These are phyloP conservation scores for Stegodyphus mimosarum DNA, from an alignment of 1,140 invertebrate genomes.

Conservation along the genomic window DNA sequence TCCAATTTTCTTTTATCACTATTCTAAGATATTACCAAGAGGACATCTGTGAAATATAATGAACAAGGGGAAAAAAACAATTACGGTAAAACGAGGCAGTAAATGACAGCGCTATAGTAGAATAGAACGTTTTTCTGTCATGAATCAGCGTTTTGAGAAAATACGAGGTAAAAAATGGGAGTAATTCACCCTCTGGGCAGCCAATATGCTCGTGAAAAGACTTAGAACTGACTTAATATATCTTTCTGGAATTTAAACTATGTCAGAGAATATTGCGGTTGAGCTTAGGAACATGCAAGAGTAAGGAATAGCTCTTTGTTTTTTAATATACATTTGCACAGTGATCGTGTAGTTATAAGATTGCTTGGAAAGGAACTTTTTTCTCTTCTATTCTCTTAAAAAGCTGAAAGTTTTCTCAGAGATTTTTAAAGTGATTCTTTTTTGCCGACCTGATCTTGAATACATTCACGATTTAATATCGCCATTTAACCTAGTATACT, in stretches of 20 bases:
- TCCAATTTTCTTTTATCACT: constrained; percentile 30
- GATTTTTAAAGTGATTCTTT: too few relatives aligned
- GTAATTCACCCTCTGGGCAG: constrained; percentile 24
- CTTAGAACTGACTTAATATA: constrained; percentile 30
- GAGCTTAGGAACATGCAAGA: background rate
- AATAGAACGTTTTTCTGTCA: constrained; percentile 15
- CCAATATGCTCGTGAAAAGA: constrained; percentile 20
- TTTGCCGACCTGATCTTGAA: too few relatives aligned
- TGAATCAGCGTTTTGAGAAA: constrained; percentile 38
- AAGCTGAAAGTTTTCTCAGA: too few relatives aligned
- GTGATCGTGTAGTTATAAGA: constrained; percentile 16
- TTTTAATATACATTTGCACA: constrained; percentile 3
- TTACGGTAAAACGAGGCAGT: constrained; percentile 21
- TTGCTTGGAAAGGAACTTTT: too few relatives aligned
- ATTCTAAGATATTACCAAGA: background rate
- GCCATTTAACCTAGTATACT: too few relatives aligned
- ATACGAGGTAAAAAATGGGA: constrained; percentile 12
- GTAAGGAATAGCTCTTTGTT: background rate
- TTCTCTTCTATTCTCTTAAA: too few relatives aligned
- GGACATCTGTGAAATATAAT: background rate
- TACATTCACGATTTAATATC: too few relatives aligned
- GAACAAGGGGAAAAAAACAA: constrained; percentile 2
- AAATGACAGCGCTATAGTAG: constrained; percentile 7
- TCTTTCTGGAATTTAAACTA: constrained; percentile 31
- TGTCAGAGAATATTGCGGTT: constrained; percentile 8